Evolutionary conservation across 1,140 invertebrate genomes (phyloP), one percentile per base, ranked within the genome.

Genomic region (Cotesia glomerata): DNA sequence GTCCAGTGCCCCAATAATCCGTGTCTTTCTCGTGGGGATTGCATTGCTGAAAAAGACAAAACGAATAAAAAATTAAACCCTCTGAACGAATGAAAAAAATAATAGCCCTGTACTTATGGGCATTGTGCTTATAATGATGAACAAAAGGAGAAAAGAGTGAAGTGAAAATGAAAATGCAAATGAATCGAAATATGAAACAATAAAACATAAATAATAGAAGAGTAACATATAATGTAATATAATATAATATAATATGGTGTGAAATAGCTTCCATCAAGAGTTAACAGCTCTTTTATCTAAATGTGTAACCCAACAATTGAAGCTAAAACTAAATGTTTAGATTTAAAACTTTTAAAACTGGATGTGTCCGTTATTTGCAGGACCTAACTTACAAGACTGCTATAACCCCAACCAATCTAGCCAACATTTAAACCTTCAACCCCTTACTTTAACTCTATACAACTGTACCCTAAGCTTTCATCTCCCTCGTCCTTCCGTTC

Each of bases 11-110:
- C 85, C 80, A 87, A 75, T 89, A 89, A 77, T 89, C 89, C 77
- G 85, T 86, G 73, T 89, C 89, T 81, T 89, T 89, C 73, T 86
- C 88, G 77, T 89, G 88, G 39, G 86, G 85, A 74, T 87, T 86
- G 80, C 89, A 89, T 86, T 89, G 88, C 88, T 89, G 9, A 88
- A 89, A 76, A 85, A 69, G 78, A 76, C 36, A 76, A 68, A 74
- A 58, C 61, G 49, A 68, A 63, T 14, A 52, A 71, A 63, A 65
- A 64, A 66, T 34, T 35, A 63, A 74, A 71, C 49, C 62, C 61
- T n/a, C 5, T 11, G 63, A 45, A 65, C 14, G 65, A 13, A 52
- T 56, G 54, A 63, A 65, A 51, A 36, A 18, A 58, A 58, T 14
- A 14, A 18, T 58, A 58, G 18, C n/a, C 26, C 56, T 18, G 18